These are phyloP conservation scores for Adineta ricciae DNA, from an alignment of 2,888 invertebrate species.

Conservation along the genomic window DNA sequence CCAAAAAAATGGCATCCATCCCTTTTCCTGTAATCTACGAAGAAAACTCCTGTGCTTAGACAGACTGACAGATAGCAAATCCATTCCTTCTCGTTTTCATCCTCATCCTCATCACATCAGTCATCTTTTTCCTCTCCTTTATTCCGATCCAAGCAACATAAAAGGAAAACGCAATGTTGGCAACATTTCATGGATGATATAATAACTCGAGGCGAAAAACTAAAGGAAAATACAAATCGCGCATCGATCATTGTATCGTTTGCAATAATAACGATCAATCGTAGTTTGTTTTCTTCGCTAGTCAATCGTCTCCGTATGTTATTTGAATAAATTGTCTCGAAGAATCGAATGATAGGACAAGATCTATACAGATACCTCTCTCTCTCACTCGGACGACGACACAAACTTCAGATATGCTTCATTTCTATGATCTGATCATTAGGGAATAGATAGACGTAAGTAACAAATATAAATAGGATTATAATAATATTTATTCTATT, in stretches of 20 bases:
- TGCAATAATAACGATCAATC: background rate
- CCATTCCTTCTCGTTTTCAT: background rate
- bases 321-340: background rate
- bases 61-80: background rate
- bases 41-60: background rate
- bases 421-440: background rate
- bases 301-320: background rate
- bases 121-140: background rate
- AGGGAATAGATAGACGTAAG: background rate
- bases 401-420: background rate
- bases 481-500: background rate
- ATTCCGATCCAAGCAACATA: background rate
- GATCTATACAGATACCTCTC: too few species aligned
- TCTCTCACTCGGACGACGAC: too few species aligned
- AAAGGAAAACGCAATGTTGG: background rate
- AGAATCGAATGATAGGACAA: background rate
- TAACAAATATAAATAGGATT: background rate
- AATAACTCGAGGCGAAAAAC: background rate
- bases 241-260: background rate
- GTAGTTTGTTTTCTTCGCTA: background rate
- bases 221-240: background rate
- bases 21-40: background rate
- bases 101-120: background rate
- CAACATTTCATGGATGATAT: background rate
- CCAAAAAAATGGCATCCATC: background rate